Evolutionary conservation across 1,140 invertebrate species (phyloP), one percentile per base, ranked within the genome.

Genomic region (Brachionus rubens): DNA sequence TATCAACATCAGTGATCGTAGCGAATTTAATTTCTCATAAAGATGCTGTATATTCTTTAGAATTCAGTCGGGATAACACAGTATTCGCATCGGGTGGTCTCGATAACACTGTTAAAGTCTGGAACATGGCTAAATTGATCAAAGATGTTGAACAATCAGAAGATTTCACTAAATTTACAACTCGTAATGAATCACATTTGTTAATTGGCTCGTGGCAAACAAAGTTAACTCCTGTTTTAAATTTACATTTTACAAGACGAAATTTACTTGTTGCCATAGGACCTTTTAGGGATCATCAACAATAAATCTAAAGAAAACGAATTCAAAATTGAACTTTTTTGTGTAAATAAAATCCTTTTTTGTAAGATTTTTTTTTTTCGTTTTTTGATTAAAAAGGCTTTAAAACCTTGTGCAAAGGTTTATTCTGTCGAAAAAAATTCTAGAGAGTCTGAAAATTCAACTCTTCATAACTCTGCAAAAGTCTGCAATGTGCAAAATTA

Each of bases 111-210:
- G 50, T 76, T 9, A 62, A 62, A 76, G 54, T 76, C 10, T 76
- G 75, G 75, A 65, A 76, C 40, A 47, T 76, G 48, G 43, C 52
- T 24, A 46, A 59, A 41, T 47, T 75, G 10, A 24, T n/a, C 19
- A 75, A 75, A 56, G 72, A 75, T 43, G 68, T 72, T 21, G 68
- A 72, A 28, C 68, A 72, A 54, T 50, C 68, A 0, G 48, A 75
- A 30, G 54, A 75, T 47, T 41, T 54, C 43, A 54, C 43, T 19
- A 75, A 75, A 33, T 75, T 75, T 33, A 24, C 21, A n/a, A 56
- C 72, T n/a, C n/a, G 40, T 28, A 54, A 54, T 46, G 48, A 48
- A 40, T 36, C 50, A 5, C 28, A 75, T 30, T 47, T 54, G 16
- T 48, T 56, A 56, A 36, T 75, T n/a, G 72, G 48, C n/a, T 54